Evolutionary conservation across 2,797 vertebrate species (phyloP).

Genomic region (Leuciscus waleckii): DNA sequence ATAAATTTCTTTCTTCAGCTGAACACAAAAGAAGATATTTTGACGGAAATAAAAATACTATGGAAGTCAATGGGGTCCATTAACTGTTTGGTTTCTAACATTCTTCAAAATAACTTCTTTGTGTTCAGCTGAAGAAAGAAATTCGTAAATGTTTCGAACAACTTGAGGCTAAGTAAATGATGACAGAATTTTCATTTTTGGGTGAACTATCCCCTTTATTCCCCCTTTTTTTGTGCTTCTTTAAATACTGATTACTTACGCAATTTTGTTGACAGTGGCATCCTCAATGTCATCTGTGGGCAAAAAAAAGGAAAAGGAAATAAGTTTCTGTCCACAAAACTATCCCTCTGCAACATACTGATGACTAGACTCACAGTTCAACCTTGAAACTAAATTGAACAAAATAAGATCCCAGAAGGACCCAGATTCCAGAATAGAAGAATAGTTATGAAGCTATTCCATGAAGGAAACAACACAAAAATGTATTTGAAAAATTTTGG

Average conservation of each 20-base stretch:
- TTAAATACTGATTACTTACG: constrained; percentile 82
- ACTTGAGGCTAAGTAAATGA: neutral
- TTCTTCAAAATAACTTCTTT: neutral
- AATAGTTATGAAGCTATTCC: neutral
- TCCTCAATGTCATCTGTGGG: constrained; percentile 90
- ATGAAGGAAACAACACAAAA: neutral
- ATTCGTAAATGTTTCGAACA: too few relatives aligned
- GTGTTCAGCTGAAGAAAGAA: too few relatives aligned
- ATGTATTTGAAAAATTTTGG: neutral
- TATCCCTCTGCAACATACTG: neutral
- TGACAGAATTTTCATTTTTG: too few relatives aligned
- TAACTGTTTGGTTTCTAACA: neutral
- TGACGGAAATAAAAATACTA: neutral
- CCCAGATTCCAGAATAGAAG: neutral
- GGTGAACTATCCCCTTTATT: neutral
- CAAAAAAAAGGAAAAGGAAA: constrained; percentile 33
- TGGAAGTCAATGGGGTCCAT: neutral
- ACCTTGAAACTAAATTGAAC: neutral
- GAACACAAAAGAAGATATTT: neutral
- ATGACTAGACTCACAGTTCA: neutral
- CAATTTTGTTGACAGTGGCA: constrained; percentile 96
- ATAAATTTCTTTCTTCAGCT: neutral
- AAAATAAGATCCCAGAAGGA: neutral
- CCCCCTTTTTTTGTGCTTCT: neutral
- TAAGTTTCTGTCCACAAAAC: neutral